These are phyloP conservation scores for Cantharis lateralis DNA, from an alignment of 2,888 invertebrate species.

Conservation along the genomic window DNA sequence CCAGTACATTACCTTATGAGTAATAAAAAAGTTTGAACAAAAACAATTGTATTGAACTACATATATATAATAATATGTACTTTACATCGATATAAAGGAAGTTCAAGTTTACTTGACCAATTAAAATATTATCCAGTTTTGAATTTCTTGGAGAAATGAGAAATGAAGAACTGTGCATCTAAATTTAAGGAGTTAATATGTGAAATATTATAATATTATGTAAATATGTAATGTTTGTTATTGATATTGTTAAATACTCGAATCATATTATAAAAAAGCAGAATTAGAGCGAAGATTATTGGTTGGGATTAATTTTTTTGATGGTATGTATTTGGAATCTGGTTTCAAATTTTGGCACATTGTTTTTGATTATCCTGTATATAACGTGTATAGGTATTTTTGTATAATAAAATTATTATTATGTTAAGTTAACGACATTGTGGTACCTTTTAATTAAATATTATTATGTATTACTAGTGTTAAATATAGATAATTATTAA, in stretches of 20 bases:
- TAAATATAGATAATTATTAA: background rate
- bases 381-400: background rate
- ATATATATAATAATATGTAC: too few species aligned
- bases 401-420: background rate
- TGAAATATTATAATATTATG: too few species aligned
- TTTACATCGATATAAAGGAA: too few species aligned
- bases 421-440: background rate
- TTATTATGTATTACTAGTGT: background rate
- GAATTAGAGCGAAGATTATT: background rate
- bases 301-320: background rate
- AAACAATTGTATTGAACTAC: background rate
- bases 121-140: background rate
- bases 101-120: background rate
- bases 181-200: too few species aligned
- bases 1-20: background rate
- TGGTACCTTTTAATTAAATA: background rate
- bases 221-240: too few species aligned
- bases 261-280: too few species aligned
- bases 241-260: too few species aligned
- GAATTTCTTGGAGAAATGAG: too few species aligned
- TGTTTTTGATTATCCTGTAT: background rate
- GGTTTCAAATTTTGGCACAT: background rate
- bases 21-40: background rate
- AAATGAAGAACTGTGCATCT: too few species aligned
- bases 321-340: background rate